Conservation (phyloP, 2,113 vertebrate species). For the Anoplopoma fimbria region DNA sequence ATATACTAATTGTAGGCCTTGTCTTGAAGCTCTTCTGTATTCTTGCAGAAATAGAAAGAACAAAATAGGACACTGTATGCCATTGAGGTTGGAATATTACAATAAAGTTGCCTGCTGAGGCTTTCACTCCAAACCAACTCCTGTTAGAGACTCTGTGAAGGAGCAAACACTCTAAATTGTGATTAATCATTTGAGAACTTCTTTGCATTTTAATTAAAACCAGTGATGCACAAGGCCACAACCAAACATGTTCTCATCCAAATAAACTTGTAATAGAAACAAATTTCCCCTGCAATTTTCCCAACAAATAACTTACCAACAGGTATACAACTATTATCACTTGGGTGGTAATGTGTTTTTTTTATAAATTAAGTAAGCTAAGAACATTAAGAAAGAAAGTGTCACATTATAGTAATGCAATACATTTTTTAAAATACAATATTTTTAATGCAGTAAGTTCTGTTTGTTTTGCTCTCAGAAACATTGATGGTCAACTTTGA, state of each 20-base stretch:
- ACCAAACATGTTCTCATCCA: conserved; percentile 48
- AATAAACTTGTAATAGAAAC: conserved; percentile 53
- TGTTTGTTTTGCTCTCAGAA: background rate
- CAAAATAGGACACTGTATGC: background rate
- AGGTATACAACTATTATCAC: background rate
- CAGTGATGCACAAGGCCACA: conserved; percentile 51
- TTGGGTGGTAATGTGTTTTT: background rate
- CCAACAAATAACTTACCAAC: conserved; percentile 31
- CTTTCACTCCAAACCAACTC: conserved; percentile 23
- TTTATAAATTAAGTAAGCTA: background rate
- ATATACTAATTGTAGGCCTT: conserved; percentile 44
- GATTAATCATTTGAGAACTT: conserved; percentile 57
- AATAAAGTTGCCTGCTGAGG: conserved; percentile 31
- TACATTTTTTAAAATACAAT: background rate
- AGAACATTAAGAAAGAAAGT: background rate
- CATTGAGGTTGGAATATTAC: conserved; percentile 6
- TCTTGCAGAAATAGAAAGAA: conserved; percentile 49
- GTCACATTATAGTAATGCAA: background rate
- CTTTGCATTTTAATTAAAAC: conserved; percentile 67
- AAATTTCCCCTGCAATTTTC: conserved; percentile 27
- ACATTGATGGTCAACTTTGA: background rate
- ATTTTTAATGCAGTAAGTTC: background rate
- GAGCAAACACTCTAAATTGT: conserved; percentile 47
- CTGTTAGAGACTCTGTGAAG: conserved; percentile 19
- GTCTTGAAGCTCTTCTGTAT: conserved; percentile 43